Conservation (phyloP, 2,113 vertebrate genomes). For the Calyptomena viridis region DNA sequence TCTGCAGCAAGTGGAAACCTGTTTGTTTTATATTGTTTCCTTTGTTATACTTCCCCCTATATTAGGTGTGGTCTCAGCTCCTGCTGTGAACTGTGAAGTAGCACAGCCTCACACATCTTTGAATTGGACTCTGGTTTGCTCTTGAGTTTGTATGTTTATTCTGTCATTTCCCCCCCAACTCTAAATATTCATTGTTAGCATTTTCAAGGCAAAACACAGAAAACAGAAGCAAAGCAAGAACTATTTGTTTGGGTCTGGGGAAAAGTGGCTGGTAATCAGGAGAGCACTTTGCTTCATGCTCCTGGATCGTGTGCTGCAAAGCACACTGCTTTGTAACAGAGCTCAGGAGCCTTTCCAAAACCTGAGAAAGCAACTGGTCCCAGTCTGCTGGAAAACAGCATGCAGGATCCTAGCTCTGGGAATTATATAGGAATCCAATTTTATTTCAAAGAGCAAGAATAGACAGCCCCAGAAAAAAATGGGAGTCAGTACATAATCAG, state of each 20-base stretch:
- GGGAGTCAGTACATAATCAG: neutral
- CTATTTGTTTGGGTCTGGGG: neutral
- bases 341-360: neutral
- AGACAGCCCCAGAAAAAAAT: neutral
- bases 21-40: neutral
- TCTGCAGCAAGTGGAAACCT: neutral
- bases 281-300: neutral
- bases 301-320: neutral
- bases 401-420: neutral
- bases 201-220: conserved; percentile 6
- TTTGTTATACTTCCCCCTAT: neutral
- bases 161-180: neutral
- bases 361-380: neutral
- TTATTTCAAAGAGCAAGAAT: neutral
- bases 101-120: neutral
- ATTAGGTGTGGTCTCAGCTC: neutral
- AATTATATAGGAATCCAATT: neutral
- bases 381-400: neutral
- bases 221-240: neutral
- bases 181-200: neutral
- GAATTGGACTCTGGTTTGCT: neutral
- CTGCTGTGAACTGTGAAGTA: neutral
- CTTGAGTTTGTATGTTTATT: neutral
- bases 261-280: neutral
- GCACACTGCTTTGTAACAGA: neutral